These are phyloP conservation scores for Rhynchophorus ferrugineus DNA, from an alignment of 1,140 invertebrate genomes.

Conservation along the genomic window DNA sequence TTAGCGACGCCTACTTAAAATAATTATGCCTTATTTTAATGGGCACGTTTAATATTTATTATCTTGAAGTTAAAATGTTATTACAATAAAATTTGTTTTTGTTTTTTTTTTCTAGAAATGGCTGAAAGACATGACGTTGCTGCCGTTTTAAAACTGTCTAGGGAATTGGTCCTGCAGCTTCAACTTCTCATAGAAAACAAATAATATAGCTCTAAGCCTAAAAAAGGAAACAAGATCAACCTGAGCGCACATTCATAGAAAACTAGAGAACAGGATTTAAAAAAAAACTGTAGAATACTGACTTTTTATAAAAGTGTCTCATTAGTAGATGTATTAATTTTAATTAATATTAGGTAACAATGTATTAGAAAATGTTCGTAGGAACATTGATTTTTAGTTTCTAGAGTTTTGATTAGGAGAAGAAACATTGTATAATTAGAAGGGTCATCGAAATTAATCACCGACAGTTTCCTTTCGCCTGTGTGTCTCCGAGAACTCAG, in stretches of 20 bases:
- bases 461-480: too few relatives aligned
- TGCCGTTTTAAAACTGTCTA: conserved; percentile 69
- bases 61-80: too few relatives aligned
- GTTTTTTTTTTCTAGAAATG: conserved; percentile 74
- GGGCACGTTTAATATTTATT: too few relatives aligned
- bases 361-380: too few relatives aligned
- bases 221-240: not conserved
- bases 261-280: not conserved
- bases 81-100: too few relatives aligned
- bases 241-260: not conserved
- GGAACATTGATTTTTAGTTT: too few relatives aligned
- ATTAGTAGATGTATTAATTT: not conserved
- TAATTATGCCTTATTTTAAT: too few relatives aligned
- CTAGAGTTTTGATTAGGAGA: too few relatives aligned
- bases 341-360: not conserved
- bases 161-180: conserved; percentile 77
- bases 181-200: conserved; percentile 88
- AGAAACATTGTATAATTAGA: too few relatives aligned
- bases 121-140: conserved; percentile 84
- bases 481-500: too few relatives aligned
- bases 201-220: conserved; percentile 36
- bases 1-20: too few relatives aligned
- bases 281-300: conserved; percentile 1
- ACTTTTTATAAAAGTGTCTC: conserved; percentile 14
- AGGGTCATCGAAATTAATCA: too few relatives aligned